Base-by-base conservation (phyloP, 2,888 invertebrate species). In the Habroteleia sp. region DNA sequence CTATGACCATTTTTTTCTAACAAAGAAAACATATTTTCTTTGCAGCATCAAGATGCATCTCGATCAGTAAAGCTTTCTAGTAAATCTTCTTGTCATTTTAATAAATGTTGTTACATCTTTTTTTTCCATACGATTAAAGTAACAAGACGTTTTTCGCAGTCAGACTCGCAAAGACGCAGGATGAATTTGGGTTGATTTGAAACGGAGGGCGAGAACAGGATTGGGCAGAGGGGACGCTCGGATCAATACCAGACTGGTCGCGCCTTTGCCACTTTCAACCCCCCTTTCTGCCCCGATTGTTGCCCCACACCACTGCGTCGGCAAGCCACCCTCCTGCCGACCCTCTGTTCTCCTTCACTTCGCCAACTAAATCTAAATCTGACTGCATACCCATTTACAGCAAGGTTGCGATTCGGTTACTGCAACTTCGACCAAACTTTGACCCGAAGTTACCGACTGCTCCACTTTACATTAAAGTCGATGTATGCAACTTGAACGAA, bases 221-320 rank as follows among this genome's bases (percentile, higher is more conserved):
- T 80, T 81, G 82, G 78, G 81, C 78, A 73, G 82, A 83, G 85
- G 85, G 81, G 83, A 84, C 82, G 81, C 79, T 78, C 85, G 85
- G 88, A 88, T 88, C 88, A 88, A 88, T 88, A 88, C 88, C 84
- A 83, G 83, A 81, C 81, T 79, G 79, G 84, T 85, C 83, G 83
- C 84, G 85, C 84, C 85, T 82, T 83, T 78, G 80, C 79, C 79
- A 80, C 80, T 75, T 78, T 82, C 79, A 79, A 76, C 79, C 76
- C 80, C n/a, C 85, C 79, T 10, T 56, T 65, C 65, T 33, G 35
- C 35, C 52, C 41, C 65, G 65, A 63, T 42, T 46, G 54, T 52
- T 39, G 39, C 48, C 39, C 41, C 65, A 14, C 33, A 31, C 71
- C 54, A 13, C 23, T 84, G 78, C 82, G 75, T 77, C 81, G 81